Conservation (phyloP, 1,140 invertebrate species). For the Whitmania pigra region DNA sequence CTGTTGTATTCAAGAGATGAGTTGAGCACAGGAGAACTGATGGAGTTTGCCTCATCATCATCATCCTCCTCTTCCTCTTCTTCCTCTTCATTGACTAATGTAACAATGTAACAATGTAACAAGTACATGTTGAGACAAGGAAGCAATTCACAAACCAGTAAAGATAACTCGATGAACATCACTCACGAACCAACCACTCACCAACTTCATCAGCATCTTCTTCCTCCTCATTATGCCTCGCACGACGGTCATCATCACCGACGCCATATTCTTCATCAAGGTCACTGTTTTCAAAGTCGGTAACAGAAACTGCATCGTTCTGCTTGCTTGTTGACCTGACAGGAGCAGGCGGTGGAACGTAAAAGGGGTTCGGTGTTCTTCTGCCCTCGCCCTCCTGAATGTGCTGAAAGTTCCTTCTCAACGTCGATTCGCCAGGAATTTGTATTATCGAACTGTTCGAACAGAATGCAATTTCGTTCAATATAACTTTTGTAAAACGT, state of each 20-base stretch:
- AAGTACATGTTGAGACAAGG: not conserved
- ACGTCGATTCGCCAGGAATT: constrained; percentile 41
- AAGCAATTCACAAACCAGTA: not conserved
- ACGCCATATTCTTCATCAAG: not conserved
- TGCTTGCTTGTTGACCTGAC: constrained; percentile 24
- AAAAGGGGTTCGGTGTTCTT: constrained; percentile 29
- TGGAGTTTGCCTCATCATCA: no score
- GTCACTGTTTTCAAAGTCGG: constrained; percentile 14
- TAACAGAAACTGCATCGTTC: not conserved
- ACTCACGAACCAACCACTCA: not conserved
- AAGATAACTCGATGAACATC: not conserved
- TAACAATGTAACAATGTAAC: no score
- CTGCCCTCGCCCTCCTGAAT: constrained; percentile 56
- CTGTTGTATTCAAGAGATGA: no score
- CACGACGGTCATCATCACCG: not conserved
- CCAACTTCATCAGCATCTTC: not conserved
- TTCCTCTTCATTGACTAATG: no score
- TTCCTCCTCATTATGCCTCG: not conserved
- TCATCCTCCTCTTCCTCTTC: no score
- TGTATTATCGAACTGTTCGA: constrained; percentile 38
- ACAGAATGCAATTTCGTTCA: no score
- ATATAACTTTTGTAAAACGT: no score
- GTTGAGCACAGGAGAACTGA: no score
- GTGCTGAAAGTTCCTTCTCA: constrained; percentile 65
- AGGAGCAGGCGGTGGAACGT: constrained; percentile 29